Conservation (phyloP, 2,113 vertebrate species). For the Carollia perspicillata region DNA sequence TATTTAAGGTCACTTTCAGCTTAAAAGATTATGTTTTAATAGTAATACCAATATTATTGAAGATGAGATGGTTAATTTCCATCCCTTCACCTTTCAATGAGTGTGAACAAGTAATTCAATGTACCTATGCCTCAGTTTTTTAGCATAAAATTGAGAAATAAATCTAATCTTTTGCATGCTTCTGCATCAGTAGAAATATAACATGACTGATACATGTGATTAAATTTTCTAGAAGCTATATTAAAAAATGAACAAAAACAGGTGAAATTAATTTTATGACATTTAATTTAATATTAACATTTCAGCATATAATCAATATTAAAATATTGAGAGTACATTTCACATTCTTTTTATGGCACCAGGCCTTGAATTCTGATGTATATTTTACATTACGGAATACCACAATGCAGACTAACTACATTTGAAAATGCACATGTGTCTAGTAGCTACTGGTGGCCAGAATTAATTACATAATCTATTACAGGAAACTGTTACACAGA, state of each 20-base stretch:
- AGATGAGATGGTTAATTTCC: neutral
- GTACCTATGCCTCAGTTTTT: neutral
- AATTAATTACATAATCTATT: neutral
- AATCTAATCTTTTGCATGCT: neutral
- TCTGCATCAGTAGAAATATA: neutral
- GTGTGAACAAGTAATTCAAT: neutral
- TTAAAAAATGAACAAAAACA: neutral
- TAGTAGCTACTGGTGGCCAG: neutral
- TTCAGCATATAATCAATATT: neutral
- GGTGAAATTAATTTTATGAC: neutral
- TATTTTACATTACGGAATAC: neutral
- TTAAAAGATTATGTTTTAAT: neutral
- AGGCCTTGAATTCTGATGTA: neutral
- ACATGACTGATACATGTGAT: neutral
- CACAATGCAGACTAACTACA: neutral
- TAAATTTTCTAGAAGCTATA: neutral
- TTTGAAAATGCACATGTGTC: neutral
- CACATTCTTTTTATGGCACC: neutral
- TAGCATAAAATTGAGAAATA: neutral
- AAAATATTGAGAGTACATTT: neutral
- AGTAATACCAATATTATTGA: neutral
- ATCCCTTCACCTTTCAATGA: neutral
- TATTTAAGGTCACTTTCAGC: neutral
- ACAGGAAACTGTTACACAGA: neutral
- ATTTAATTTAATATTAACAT: neutral